Percentiles rank a stretch among this genome's conserved stretches.
phyloP scores from a whole-genome alignment of 1,140 invertebrate species.

The Anadara kagoshimensis region DNA sequence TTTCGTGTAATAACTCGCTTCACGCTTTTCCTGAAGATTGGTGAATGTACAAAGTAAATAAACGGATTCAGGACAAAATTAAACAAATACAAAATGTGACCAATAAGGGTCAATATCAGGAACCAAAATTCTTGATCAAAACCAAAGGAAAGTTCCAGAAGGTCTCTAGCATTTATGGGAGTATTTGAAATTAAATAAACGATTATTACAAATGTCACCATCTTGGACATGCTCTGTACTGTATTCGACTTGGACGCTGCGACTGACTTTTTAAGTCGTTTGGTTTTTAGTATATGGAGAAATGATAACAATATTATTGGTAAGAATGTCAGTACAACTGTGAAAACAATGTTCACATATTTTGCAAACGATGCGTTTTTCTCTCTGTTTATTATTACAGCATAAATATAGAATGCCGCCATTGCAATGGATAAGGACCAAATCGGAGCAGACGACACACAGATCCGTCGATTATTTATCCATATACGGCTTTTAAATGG shows the following conservation, averaged over 20 bases:
- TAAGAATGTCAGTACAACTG: conserved; percentile 1
- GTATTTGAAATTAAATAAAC: conserved; percentile 17
- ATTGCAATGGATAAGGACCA: conserved; percentile 3
- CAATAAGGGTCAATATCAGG: conserved; percentile 3
- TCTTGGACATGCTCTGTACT: conserved; percentile 8
- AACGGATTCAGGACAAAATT: conserved; percentile 24
- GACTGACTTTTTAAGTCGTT: conserved; percentile 12
- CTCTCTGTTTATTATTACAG: conserved; percentile 2
- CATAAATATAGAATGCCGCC: conserved; percentile 1
- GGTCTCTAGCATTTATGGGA: conserved; percentile 15
- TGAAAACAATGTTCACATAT: conserved; percentile 12
- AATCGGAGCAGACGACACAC: conserved; percentile 10
- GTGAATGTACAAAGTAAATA: conserved; percentile 26
- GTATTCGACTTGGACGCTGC: conserved; percentile 1
- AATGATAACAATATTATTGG: conserved; percentile 10
- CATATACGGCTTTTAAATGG: conserved; percentile 11
- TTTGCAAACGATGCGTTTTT: conserved; percentile 1
- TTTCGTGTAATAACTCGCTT: too few relatives aligned
- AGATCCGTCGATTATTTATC: conserved; percentile 14
- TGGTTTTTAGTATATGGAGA: conserved; percentile 21
- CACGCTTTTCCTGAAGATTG: background rate
- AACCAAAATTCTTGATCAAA: conserved; percentile 8
- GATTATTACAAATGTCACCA: conserved; percentile 18
- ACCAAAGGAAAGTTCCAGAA: conserved; percentile 8
- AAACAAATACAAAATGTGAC: conserved; percentile 2